A percentile compares a stretch with the other conserved stretches of the same genome.
These are phyloP conservation scores for Oncopodura yosiiana DNA, from an alignment of 1,140 invertebrate species.

Conservation along the genomic window DNA sequence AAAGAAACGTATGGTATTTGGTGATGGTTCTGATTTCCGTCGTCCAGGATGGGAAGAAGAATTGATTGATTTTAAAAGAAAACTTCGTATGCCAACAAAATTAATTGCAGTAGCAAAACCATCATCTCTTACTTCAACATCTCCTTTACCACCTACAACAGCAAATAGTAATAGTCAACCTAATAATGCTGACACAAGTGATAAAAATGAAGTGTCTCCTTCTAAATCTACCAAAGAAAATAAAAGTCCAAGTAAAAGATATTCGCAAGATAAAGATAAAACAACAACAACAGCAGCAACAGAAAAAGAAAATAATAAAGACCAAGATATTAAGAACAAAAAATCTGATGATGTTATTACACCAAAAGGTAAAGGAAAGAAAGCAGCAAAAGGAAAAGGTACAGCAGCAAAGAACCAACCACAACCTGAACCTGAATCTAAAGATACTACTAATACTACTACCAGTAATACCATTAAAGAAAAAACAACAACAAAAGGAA, in stretches of 20 bases:
- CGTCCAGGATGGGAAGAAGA: slow-evolving; percentile 66
- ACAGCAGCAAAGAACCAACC: no score
- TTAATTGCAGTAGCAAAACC: slow-evolving; percentile 58
- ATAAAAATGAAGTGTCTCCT: slow-evolving; percentile 1
- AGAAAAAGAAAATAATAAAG: no score
- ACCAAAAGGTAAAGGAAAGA: no score
- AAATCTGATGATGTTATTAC: no score
- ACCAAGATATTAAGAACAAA: no score
- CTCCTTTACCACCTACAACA: slow-evolving; percentile 7
- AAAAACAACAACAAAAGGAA: no score
- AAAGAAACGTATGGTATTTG: slow-evolving; percentile 42
- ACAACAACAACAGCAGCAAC: no score
- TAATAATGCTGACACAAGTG: slow-evolving; percentile 3
- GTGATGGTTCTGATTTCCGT: slow-evolving; percentile 60
- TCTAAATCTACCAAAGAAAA: slow-evolving; percentile 21
- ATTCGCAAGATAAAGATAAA: slow-evolving; percentile 2
- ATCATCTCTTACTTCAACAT: slow-evolving; percentile 24
- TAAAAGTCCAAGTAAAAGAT: slow-evolving; percentile 15
- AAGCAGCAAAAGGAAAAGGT: no score
- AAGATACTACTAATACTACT: no score
- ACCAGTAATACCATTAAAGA: no score
- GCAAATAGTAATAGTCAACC: background rate
- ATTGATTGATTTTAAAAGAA: slow-evolving; percentile 66
- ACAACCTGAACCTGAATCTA: no score
- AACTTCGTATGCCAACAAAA: slow-evolving; percentile 62